Evolutionary conservation across 2,888 invertebrate genomes (phyloP), one percentile per base, ranked within the genome.

Genomic region (Netelia melanura): DNA sequence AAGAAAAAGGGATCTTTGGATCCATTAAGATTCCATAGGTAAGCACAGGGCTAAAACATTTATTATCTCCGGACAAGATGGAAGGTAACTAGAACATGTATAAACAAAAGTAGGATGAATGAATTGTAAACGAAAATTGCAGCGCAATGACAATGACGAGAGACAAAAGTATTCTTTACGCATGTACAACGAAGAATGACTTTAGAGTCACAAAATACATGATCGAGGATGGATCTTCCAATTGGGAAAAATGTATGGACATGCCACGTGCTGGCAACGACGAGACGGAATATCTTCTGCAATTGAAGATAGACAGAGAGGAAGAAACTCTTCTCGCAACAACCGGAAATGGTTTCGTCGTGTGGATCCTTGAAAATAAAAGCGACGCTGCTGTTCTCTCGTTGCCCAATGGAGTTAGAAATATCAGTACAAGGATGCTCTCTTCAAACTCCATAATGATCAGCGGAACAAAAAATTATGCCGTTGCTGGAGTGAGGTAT

Each of bases 401-500:
- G 43, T 93, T 98, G 21, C 98, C 98, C 0, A 98, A 98, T 91
- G 98, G 98, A 0, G 97, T 98, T 3, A 95, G 98, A 64, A 99
- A 99, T 92, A 99, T 99, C 72, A 98, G 98, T 2, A 98, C 98
- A 0, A 97, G 97, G 93, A 97, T 98, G 95, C 96, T 98, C 90
- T 96, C 97, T 87, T 98, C 98, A 0, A 98, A 98, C 93, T 98
- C 98, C 0, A 97, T 98, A 71, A 98, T 98, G 95, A 96, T 99
- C 86, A 98, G 98, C 89, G 98, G 97, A 48, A 97, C 97, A 83
- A 96, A 97, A 89, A 97, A 98, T 90, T 99, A 98, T 91, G 98
- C 98, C 0, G 98, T 99, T 0, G 99, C 99, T 54, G 99, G 99
- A 1, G 98, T 99, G 1, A 96, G 97, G 97, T 97, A 91, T 76